Evolutionary conservation across 2,797 vertebrate species (phyloP), one percentile per base, ranked within the genome.

Genomic region (Poliocrania exsul): DNA sequence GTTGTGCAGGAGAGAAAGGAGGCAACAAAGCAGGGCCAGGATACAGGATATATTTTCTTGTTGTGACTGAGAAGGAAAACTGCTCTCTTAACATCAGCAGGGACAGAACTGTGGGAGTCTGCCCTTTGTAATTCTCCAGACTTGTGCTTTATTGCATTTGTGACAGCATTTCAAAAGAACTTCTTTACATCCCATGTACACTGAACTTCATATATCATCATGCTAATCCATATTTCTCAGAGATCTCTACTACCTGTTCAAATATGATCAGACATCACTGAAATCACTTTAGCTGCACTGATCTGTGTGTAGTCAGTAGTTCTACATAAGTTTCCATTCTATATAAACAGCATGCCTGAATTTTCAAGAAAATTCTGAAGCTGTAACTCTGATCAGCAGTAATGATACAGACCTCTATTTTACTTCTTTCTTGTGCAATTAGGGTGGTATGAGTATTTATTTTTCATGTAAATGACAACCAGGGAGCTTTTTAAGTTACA

Each of bases 401-500:
- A 61, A 15, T 25, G 26, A 51, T 16, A 54, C 8, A 69, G 42
- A 62, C 13, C 15, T 28, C 44, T 35, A 16, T 49, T 54, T 71
- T 10, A 28, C 31, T 35, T 90, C 33, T 74, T 95, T 78, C 58
- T 64, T 58, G 57, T 75, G 58, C 38, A 80, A 26, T 67, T 56
- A 61, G 42, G 17, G 46, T 26, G 16, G 23, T 28, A 86, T 50
- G 64, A 65, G 73, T 82, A 93, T 87, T 87, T 66, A 26, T 69
- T 31, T 57, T 91, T 56, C 49, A 56, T 78, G 57, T 50, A 58
- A 87, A 54, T 51, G 21, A 81, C 20, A 79, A 15, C 18, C 46
- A 35, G 26, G 49, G 35, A 65, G 19, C 4, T 77, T 93, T 85
- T 46, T 11, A 29, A 50, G 26, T 64, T 88, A 64, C 40, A n/a